phyloP scores from a whole-genome alignment of 2,888 invertebrate species.

The Drosophila recens region DNA sequence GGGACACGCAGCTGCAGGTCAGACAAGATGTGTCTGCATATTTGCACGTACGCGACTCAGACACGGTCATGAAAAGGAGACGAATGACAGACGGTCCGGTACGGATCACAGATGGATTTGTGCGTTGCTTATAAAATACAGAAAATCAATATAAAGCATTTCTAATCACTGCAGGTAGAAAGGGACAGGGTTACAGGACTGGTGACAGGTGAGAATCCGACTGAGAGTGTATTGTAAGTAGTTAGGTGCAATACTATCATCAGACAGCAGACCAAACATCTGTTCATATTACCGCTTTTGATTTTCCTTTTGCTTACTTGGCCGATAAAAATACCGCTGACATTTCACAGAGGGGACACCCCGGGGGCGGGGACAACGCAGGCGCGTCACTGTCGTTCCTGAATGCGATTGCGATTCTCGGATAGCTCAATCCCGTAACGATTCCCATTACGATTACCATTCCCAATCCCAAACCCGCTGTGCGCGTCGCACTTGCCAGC shows the following conservation, averaged over 20 bases:
- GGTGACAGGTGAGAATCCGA: background rate
- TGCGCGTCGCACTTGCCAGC: conserved; percentile 67
- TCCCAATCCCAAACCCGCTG: conserved; percentile 20
- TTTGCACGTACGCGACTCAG: conserved; percentile 49
- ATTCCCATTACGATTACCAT: conserved; percentile 23
- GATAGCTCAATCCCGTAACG: conserved; percentile 35
- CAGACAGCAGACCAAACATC: conserved; percentile 22
- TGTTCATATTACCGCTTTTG: conserved; percentile 33
- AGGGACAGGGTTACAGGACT: background rate
- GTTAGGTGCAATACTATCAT: conserved; percentile 14
- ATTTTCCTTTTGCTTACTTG: conserved; percentile 45
- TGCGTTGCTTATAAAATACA: conserved; percentile 30
- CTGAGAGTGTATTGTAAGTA: background rate
- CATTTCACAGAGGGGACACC: conserved; percentile 62
- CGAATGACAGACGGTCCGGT: background rate
- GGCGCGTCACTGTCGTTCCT: conserved; percentile 2
- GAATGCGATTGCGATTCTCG: conserved; percentile 28
- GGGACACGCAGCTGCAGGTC: conserved; percentile 22
- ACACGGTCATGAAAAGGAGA: conserved; percentile 19
- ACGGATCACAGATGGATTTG: conserved; percentile 24
- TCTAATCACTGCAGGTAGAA: conserved; percentile 31
- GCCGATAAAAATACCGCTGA: conserved; percentile 74
- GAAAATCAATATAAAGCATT: conserved; percentile 71
- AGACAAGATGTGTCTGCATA: conserved; percentile 53
- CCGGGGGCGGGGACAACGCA: conserved; percentile 23